These are phyloP conservation scores for Orthosia incerta DNA, from an alignment of 2,888 invertebrate genomes.

Conservation along the genomic window DNA sequence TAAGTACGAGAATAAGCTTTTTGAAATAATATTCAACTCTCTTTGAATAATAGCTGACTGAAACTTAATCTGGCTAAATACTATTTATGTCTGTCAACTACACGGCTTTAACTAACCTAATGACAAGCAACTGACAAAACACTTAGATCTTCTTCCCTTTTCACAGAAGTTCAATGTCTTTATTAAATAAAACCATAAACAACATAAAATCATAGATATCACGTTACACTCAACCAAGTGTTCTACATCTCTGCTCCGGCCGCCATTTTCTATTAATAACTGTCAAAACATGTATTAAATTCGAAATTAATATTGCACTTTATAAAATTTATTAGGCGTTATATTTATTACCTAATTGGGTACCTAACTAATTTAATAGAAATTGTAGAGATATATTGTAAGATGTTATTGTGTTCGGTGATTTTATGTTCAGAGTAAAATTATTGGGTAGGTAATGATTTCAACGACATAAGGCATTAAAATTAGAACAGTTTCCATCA, in stretches of 20 bases:
- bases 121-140: slow-evolving; percentile 28
- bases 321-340: slow-evolving; percentile 34
- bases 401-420: slow-evolving; percentile 14
- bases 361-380: slow-evolving; percentile 36
- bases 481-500: neutral
- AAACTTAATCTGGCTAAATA: neutral
- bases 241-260: slow-evolving; percentile 33
- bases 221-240: slow-evolving; percentile 51
- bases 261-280: slow-evolving; percentile 55
- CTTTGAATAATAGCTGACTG: neutral
- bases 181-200: slow-evolving; percentile 27
- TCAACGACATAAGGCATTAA: neutral
- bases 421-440: slow-evolving; percentile 8
- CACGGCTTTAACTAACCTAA: neutral
- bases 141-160: slow-evolving; percentile 3
- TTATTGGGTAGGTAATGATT: neutral
- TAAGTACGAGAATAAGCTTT: neutral
- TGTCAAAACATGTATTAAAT: slow-evolving; percentile 57
- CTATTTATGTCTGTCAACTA: neutral
- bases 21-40: neutral
- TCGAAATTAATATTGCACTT: slow-evolving; percentile 47
- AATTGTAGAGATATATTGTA: slow-evolving; percentile 9
- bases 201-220: slow-evolving; percentile 41
- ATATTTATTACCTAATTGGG: slow-evolving; percentile 37
- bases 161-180: slow-evolving; percentile 47